A percentile compares a stretch with the other conserved stretches of the same genome.
Conservation (phyloP, 2,888 invertebrate genomes). For the Xylocampa areola region DNA sequence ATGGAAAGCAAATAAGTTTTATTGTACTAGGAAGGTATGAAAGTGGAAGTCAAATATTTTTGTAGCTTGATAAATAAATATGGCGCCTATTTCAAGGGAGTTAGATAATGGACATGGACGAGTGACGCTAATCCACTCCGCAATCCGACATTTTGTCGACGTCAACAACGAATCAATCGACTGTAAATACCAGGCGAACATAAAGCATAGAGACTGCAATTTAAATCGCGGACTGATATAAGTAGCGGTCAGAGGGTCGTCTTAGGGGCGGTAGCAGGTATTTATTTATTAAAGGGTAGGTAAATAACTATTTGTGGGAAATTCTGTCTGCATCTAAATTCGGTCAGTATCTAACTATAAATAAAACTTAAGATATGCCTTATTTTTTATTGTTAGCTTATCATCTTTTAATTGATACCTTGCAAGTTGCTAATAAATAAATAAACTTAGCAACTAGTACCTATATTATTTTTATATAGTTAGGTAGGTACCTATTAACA, state of each 20-base stretch:
- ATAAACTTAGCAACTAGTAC: too few relatives aligned
- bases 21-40: conserved; percentile 40
- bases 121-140: conserved; percentile 5
- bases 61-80: conserved; percentile 13
- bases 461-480: too few relatives aligned
- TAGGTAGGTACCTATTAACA: not conserved
- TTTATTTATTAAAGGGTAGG: too few relatives aligned
- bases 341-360: too few relatives aligned
- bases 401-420: too few relatives aligned
- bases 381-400: too few relatives aligned
- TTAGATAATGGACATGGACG: not conserved
- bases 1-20: conserved; percentile 58
- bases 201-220: conserved; percentile 6
- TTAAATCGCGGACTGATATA: not conserved
- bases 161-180: conserved; percentile 46
- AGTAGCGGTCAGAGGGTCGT: too few relatives aligned
- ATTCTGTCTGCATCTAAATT: too few relatives aligned
- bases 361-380: too few relatives aligned
- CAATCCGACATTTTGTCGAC: conserved; percentile 53
- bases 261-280: too few relatives aligned
- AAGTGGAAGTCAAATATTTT: conserved; percentile 3
- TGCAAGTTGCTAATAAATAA: too few relatives aligned
- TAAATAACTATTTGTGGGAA: too few relatives aligned
- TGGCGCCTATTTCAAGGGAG: conserved; percentile 13
- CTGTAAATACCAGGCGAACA: conserved; percentile 53